Evolutionary conservation across 2,113 vertebrate species (phyloP).

Genomic region (Suricata suricatta): DNA sequence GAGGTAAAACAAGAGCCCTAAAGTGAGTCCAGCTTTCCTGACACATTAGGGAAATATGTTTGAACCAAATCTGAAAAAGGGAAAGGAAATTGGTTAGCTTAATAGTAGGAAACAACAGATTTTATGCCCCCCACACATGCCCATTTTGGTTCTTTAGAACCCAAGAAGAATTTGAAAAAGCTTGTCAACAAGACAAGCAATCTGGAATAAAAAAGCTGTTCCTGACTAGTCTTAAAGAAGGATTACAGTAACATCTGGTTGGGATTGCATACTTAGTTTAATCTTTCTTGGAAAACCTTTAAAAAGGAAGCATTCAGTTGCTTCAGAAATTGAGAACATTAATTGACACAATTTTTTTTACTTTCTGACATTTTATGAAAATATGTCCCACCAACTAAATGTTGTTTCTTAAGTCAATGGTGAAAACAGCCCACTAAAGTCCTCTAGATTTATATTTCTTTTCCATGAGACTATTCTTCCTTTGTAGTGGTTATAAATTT

Average conservation of each 20-base stretch:
- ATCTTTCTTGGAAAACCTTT: conserved; percentile 74
- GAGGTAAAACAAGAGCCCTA: not conserved
- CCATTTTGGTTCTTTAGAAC: not conserved
- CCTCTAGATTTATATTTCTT: conserved; percentile 65
- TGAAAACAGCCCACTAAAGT: conserved; percentile 83
- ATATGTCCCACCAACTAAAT: conserved; percentile 75
- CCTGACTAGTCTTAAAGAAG: conserved; percentile 41
- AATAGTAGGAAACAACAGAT: not conserved
- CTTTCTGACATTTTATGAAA: conserved; percentile 79
- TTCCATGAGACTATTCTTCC: conserved; percentile 79
- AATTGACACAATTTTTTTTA: conserved; percentile 74
- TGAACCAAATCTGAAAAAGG: not conserved
- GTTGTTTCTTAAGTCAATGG: conserved; percentile 74
- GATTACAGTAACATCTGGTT: conserved; percentile 51
- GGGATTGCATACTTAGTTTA: conserved; percentile 51
- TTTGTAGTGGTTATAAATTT: conserved; percentile 82
- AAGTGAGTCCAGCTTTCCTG: not conserved
- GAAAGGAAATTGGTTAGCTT: not conserved
- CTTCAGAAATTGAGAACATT: conserved; percentile 71
- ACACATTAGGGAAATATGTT: not conserved
- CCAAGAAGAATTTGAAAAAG: conserved; percentile 24
- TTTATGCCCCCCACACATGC: not conserved
- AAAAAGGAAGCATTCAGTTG: conserved; percentile 74
- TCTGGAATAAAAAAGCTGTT: not conserved
- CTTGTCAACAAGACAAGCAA: not conserved